Evolutionary conservation across 2,888 invertebrate species (phyloP).

Genomic region (Ptilodon capucinus): DNA sequence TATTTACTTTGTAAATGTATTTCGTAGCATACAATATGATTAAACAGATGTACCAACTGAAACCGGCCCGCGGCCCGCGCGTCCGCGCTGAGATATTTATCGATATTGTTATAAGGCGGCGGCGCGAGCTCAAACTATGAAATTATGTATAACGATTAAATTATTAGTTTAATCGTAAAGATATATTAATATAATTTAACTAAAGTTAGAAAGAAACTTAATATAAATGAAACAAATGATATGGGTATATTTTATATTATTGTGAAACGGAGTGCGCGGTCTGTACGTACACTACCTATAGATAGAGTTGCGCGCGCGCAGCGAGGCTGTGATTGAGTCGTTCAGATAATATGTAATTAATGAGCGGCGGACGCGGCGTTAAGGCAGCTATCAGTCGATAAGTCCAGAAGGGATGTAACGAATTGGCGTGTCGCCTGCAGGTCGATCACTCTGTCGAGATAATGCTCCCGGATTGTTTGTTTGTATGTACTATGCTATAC

Average conservation of each 20-base stretch:
- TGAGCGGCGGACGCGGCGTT: too few relatives aligned
- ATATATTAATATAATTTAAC: conserved; percentile 29
- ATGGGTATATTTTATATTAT: conserved; percentile 40
- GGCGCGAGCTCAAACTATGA: conserved; percentile 12
- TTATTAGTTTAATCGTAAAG: conserved; percentile 26
- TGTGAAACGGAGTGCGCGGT: conserved; percentile 29
- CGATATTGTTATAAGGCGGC: neutral
- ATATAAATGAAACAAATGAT: conserved; percentile 40
- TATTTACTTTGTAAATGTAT: conserved; percentile 35
- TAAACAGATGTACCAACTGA: conserved; percentile 1
- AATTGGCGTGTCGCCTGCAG: conserved; percentile 1
- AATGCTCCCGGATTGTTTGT: conserved; percentile 38
- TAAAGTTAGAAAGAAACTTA: conserved; percentile 26
- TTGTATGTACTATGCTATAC: conserved; percentile 52
- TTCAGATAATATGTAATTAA: too few relatives aligned
- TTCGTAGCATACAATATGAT: conserved; percentile 5
- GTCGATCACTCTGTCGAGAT: conserved; percentile 24
- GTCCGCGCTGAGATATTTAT: conserved; percentile 5
- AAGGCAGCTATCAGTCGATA: neutral
- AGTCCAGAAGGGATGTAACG: neutral
- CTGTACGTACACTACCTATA: too few relatives aligned
- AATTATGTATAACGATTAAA: conserved; percentile 22
- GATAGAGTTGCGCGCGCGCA: too few relatives aligned
- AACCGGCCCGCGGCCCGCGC: neutral
- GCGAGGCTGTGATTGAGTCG: too few relatives aligned